Base-by-base conservation (phyloP, 1,140 invertebrate genomes). In the Dendrolimus punctatus region DNA sequence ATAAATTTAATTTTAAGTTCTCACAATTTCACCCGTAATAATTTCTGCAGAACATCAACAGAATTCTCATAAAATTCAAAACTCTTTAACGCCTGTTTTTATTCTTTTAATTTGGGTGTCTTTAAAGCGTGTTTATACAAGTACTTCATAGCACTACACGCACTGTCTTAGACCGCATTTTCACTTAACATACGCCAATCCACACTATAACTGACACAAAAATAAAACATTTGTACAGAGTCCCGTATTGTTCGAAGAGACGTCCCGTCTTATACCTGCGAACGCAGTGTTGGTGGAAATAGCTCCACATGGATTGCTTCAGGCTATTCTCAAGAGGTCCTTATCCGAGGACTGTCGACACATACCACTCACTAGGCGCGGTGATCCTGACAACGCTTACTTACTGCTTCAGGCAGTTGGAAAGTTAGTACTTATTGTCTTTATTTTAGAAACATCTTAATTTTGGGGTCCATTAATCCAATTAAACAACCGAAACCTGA, bases 161-260 rank as follows among this genome's bases (percentile, higher is more conserved):
- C 23, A 23, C 23, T 23, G 23, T 23, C 23, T 23, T 23, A 23
- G 23, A 23, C 23, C 23, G 23, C 23, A 3, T 1, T 23, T 23
- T 23, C 3, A 23, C 23, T 23, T 23, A 2, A 1, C 3, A 23
- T 23, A 23, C 23, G 23, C 23, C 23, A 23, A 23, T 23, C 23
- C 3, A 23, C 3, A 23, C 23, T 23, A 23, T 3, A 23, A 23
- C 3, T 23, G 3, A 23, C 23, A 23, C 3, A 23, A 23, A 23
- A 23, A 23, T 23, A 23, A 23, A 23, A n/a, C 3, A 8, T 9
- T 40, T 51, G 40, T 51, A 39, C 53, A 79, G 76, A 91, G 73
- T 61, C 91, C 94, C 6, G 95, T 97, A 1, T 77, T 95, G 2
- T 97, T 98, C 66, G 92, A 96, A 64, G 94, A 96, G 78, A 93